Base-by-base conservation (phyloP, 2,113 vertebrate genomes). In the Lepisosteus osseus region DNA sequence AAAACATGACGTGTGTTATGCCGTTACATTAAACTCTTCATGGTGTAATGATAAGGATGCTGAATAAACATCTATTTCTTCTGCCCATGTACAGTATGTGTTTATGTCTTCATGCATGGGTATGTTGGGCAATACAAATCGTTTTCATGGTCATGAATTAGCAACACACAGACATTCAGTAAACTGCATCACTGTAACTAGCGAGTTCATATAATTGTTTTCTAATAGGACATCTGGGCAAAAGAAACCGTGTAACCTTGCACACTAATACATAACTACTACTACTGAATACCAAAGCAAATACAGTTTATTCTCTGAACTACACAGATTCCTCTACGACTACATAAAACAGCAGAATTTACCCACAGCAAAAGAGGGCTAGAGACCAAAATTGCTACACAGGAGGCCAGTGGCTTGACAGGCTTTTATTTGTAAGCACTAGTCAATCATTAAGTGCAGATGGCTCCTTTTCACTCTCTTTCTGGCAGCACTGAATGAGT, bases 201-300 rank as follows among this genome's bases (percentile, higher is more conserved):
- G 47, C 5, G 2, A 9, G 47, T 29, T 29, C 29, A 29, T 29
- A 29, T 29, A 29, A 29, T 29, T 29, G 29, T 29, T 29, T 29
- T 29, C 29, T 29, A 40, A 51, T 45, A 15, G 68, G 64, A 67
- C 8, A 77, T 76, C 51, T 4, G 71, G 12, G 3, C 73, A 68
- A 65, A 65, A 77, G 79, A 79, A 70, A 63, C 70, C 4, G 61
- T 80, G 72, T 78, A 76, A 66, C 70, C 79, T 65, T 73, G 77
- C 78, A 79, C 74, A 72, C 72, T 75, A 64, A 82, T 80, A 84
- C 74, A 72, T 72, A 78, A 80, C 72, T 78, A 82, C 84, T 80
- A 86, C 17, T 80, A 80, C 74, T 77, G 75, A 61, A 67, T 80
- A 80, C 44, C 75, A 85, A 84, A 85, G 84, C 80, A 85, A 89